phyloP scores from a whole-genome alignment of 2,113 vertebrate genomes.

The Bubo scandiacus region DNA sequence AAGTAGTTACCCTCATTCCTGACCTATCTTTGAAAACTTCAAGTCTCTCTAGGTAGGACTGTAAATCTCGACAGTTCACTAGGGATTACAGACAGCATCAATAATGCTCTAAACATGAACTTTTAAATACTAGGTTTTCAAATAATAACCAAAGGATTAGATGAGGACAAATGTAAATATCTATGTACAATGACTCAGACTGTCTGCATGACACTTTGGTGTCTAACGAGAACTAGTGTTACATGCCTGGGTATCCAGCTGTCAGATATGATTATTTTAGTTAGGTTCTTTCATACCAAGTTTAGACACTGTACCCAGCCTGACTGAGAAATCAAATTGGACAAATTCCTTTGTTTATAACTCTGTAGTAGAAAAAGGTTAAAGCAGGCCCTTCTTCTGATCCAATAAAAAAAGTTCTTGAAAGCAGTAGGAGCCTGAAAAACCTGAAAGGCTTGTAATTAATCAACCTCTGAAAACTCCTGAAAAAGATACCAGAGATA shows the following conservation, averaged over 20 bases:
- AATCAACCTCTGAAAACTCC: background rate
- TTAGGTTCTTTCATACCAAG: background rate
- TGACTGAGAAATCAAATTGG: background rate
- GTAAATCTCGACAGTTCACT: background rate
- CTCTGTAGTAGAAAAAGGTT: background rate
- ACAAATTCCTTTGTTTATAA: background rate
- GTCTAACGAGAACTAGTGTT: background rate
- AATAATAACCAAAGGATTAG: background rate
- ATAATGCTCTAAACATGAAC: background rate
- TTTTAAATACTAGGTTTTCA: constrained; percentile 3
- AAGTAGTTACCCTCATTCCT: background rate
- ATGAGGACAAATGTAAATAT: background rate
- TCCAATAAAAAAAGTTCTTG: background rate
- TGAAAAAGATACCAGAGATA: background rate
- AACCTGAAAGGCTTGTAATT: background rate
- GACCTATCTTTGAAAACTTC: background rate
- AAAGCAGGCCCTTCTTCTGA: background rate
- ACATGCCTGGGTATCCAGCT: background rate
- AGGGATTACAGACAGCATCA: background rate
- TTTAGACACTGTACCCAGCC: background rate
- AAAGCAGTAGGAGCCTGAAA: background rate
- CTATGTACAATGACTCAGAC: background rate
- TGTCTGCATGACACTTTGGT: background rate
- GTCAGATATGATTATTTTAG: background rate
- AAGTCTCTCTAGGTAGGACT: background rate